These are phyloP conservation scores for Nomia melanderi DNA, from an alignment of 1,140 invertebrate species.

Conservation along the genomic window DNA sequence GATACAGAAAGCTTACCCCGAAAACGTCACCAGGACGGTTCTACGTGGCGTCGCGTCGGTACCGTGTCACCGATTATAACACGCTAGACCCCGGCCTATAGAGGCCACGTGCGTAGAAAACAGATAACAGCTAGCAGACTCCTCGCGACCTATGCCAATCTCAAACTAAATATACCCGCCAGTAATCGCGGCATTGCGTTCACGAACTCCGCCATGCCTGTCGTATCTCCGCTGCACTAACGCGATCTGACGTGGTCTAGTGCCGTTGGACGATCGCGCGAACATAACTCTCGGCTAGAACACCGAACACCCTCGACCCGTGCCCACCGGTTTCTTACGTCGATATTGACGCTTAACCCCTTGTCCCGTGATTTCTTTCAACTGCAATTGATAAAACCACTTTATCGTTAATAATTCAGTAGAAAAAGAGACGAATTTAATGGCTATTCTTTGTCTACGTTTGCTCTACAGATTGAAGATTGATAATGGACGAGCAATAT, in stretches of 20 bases:
- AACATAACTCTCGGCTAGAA: background rate
- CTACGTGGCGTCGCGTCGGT: constrained; percentile 14
- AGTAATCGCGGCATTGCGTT: constrained; percentile 69
- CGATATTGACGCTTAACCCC: no score
- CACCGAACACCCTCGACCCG: background rate
- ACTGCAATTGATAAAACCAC: no score
- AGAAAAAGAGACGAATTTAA: no score
- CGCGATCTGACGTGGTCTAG: constrained; percentile 49
- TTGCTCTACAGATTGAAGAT: no score
- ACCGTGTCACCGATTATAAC: constrained; percentile 70
- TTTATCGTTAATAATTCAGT: no score
- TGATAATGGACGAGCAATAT: no score
- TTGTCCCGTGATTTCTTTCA: no score
- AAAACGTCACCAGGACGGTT: constrained; percentile 26
- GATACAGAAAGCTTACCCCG: no score
- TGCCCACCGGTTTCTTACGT: background rate
- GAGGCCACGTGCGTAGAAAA: constrained; percentile 75
- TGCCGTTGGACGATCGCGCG: background rate
- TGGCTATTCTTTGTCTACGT: no score
- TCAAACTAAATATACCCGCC: constrained; percentile 76
- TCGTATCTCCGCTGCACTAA: constrained; percentile 49
- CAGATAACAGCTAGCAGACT: constrained; percentile 70
- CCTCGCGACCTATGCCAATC: constrained; percentile 78
- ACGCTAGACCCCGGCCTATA: constrained; percentile 66
- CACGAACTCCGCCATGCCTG: constrained; percentile 33